Conservation (phyloP, 2,113 vertebrate species). For the Dolichallabes microphthalmus region DNA sequence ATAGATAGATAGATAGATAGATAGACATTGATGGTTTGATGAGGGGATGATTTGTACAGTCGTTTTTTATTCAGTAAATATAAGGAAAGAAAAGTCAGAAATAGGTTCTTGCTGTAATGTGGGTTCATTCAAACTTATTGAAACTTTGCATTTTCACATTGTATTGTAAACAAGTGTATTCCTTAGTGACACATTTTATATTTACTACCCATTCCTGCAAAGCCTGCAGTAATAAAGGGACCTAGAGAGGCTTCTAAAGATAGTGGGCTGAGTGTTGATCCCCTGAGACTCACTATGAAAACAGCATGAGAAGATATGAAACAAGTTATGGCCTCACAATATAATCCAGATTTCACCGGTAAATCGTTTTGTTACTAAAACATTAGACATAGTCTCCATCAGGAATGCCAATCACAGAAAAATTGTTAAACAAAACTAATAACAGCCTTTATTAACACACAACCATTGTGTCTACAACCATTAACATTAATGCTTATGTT, state of each 20-base stretch:
- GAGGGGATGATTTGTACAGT: background rate
- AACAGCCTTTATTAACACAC: background rate
- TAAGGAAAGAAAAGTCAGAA: background rate
- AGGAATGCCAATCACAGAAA: background rate
- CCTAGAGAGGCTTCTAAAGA: slow-evolving; percentile 29
- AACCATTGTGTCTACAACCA: background rate
- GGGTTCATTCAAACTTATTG: background rate
- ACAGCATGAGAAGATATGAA: slow-evolving; percentile 30
- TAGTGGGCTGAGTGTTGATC: slow-evolving; percentile 30
- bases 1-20: background rate
- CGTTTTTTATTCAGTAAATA: background rate
- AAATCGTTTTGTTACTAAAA: background rate
- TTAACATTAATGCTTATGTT: slow-evolving; percentile 22
- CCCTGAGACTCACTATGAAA: slow-evolving; percentile 25
- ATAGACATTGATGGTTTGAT: background rate
- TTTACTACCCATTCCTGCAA: slow-evolving; percentile 15
- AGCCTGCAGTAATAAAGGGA: slow-evolving; percentile 31
- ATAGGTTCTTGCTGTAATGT: background rate
- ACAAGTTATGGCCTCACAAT: background rate
- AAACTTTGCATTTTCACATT: slow-evolving; percentile 22
- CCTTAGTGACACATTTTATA: slow-evolving; percentile 19
- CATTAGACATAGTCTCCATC: background rate
- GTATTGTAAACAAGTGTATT: slow-evolving; percentile 15
- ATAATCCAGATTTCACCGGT: slow-evolving; percentile 7
- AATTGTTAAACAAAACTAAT: background rate